Evolutionary conservation across 2,888 invertebrate species (phyloP).

Genomic region (Corbicula japonica): DNA sequence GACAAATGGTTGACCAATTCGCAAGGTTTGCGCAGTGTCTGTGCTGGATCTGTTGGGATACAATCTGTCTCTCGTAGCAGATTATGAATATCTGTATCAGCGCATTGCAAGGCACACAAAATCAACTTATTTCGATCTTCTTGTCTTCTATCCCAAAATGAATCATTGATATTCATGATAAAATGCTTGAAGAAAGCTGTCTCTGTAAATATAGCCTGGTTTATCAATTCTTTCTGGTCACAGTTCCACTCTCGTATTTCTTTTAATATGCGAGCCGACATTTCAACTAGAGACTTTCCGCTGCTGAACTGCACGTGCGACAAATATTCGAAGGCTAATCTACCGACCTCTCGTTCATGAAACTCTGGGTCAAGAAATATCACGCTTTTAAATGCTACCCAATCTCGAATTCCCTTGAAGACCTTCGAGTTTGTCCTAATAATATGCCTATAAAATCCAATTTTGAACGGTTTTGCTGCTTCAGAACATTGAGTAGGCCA

Average conservation of each 20-base stretch:
- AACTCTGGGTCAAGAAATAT: conserved; percentile 11
- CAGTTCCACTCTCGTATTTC: background rate
- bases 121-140: conserved; percentile 7
- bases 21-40: background rate
- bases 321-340: no score
- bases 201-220: background rate
- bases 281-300: conserved; percentile 3
- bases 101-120: background rate
- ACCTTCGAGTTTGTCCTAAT: background rate
- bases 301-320: background rate
- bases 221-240: background rate
- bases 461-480: background rate
- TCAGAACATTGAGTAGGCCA: conserved; percentile 2
- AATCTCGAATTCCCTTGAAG: background rate
- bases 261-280: conserved; percentile 3
- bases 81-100: background rate
- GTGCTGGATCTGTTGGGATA: conserved; percentile 20
- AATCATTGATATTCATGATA: conserved; percentile 1
- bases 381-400: conserved; percentile 2
- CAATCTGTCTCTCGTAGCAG: background rate
- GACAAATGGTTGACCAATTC: conserved; percentile 15
- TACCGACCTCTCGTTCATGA: background rate
- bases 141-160: conserved; percentile 7
- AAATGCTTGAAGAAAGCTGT: background rate
- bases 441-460: conserved; percentile 2